Evolutionary conservation across 2,113 vertebrate species (phyloP).

Genomic region (Percopsis transmontana): DNA sequence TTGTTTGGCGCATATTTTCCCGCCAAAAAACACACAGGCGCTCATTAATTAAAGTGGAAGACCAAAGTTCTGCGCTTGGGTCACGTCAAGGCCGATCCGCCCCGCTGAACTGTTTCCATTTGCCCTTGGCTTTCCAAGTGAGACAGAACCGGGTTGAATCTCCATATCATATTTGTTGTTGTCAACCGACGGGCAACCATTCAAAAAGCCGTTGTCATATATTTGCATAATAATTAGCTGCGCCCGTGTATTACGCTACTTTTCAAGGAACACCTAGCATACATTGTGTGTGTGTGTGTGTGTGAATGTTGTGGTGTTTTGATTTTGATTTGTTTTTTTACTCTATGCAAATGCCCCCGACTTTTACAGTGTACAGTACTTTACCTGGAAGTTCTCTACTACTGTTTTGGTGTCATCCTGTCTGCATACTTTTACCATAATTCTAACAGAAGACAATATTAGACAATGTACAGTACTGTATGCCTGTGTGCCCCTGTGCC

Average conservation of each 20-base stretch:
- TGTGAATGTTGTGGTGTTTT: too few relatives aligned
- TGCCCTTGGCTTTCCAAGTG: slow-evolving; percentile 71
- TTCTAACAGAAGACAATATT: too few relatives aligned
- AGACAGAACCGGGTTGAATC: slow-evolving; percentile 57
- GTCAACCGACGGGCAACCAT: slow-evolving; percentile 70
- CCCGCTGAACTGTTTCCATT: slow-evolving; percentile 68
- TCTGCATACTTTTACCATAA: too few relatives aligned
- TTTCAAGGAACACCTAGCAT: not conserved
- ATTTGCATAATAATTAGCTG: slow-evolving; percentile 74
- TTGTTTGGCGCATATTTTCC: slow-evolving; percentile 60
- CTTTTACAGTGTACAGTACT: too few relatives aligned
- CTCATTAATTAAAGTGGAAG: slow-evolving; percentile 71
- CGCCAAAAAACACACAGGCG: slow-evolving; percentile 46
- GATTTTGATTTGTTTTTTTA: too few relatives aligned
- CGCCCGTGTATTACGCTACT: slow-evolving; percentile 41
- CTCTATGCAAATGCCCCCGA: too few relatives aligned
- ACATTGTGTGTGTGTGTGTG: slow-evolving; percentile 24
- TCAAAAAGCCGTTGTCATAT: slow-evolving; percentile 56
- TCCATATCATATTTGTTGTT: slow-evolving; percentile 72
- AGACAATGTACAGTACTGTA: too few relatives aligned
- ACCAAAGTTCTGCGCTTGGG: slow-evolving; percentile 61
- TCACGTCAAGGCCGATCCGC: slow-evolving; percentile 52
- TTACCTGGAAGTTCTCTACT: too few relatives aligned
- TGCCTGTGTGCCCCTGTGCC: too few relatives aligned
- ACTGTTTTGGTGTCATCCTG: too few relatives aligned